Base-by-base conservation (phyloP, 2,888 invertebrate species). In the Lypha dubia region DNA sequence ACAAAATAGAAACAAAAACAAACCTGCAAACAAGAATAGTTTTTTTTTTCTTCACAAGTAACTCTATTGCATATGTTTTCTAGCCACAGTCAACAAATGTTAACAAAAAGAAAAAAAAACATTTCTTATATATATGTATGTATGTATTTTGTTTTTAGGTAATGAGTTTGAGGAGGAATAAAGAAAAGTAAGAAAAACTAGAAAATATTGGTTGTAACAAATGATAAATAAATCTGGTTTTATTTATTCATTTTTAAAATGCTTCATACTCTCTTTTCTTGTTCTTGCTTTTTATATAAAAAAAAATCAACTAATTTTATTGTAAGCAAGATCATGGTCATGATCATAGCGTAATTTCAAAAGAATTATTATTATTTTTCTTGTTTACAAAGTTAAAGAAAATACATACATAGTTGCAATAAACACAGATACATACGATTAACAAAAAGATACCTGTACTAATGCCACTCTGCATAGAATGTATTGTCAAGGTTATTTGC, bases 241-340 rank as follows among this genome's bases (percentile, higher is more conserved):
- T 68, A 62, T 81, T 74, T 60, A 38, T 58, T 68, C 15, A 41
- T 44, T 62, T 68, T 41, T 35, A 44, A 68, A 7, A 60, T 41
- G 32, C 51, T 70, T 53, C 24, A 20, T 22, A 28, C 13, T 51
- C 2, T 56, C 46, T 17, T 80, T 76, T 38, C 35, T 38, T 58
- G 35, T 73, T 65, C 56, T 62, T 38, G 46, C 35, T 53, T 46
- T 67, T 70, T 71, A 17, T 77, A 49, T 38, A 46, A 71, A n/a
- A n/a, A n/a, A n/a, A n/a, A 71, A 71, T 58, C 44, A 71, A 53
- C 32, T 68, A 73, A 67, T 53, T 83, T 68, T 73, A 63, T 67
- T 70, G 60, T 67, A 76, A 67, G 28, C 77, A 83, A 73, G 73
- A 77, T 77, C 65, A 67, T 83, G 77, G 77, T 65, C 70, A 76